A percentile compares a stretch with the other conserved stretches of the same genome.
These are phyloP conservation scores for Pseudoips prasinana DNA, from an alignment of 2,888 invertebrate species.

Conservation along the genomic window DNA sequence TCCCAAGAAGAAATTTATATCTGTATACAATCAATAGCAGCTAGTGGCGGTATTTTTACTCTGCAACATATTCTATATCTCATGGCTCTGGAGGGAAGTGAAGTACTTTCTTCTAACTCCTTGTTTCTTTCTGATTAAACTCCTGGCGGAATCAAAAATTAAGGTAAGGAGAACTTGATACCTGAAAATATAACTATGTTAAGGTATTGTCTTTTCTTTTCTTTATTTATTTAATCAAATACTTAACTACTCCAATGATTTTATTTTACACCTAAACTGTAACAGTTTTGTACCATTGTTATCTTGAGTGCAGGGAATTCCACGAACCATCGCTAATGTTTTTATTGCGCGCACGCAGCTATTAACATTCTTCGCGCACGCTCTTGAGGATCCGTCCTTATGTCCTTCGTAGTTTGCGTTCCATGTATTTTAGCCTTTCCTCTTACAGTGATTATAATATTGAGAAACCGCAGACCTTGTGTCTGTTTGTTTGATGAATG, in stretches of 20 bases:
- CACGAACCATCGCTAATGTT: conserved; percentile 23
- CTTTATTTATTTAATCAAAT: too few relatives aligned
- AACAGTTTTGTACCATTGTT: conserved; percentile 6
- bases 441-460: conserved; percentile 8
- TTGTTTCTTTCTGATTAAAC: too few relatives aligned
- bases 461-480: conserved; percentile 19
- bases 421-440: conserved; percentile 24
- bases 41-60: too few relatives aligned
- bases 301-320: conserved; percentile 29
- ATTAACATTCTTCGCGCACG: conserved; percentile 39
- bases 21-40: too few relatives aligned
- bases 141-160: too few relatives aligned
- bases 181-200: too few relatives aligned
- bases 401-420: conserved; percentile 12
- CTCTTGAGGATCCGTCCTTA: conserved; percentile 33
- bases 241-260: neutral
- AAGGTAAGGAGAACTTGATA: too few relatives aligned
- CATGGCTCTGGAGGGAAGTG: too few relatives aligned
- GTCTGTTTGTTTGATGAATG: conserved; percentile 4
- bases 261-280: neutral
- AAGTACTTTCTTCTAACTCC: too few relatives aligned
- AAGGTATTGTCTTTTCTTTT: too few relatives aligned
- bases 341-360: conserved; percentile 30
- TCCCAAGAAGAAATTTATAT: too few relatives aligned
- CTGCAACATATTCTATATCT: too few relatives aligned